Evolutionary conservation across 2,888 invertebrate species (phyloP).

Genomic region (Blastobasis lacticolella): DNA sequence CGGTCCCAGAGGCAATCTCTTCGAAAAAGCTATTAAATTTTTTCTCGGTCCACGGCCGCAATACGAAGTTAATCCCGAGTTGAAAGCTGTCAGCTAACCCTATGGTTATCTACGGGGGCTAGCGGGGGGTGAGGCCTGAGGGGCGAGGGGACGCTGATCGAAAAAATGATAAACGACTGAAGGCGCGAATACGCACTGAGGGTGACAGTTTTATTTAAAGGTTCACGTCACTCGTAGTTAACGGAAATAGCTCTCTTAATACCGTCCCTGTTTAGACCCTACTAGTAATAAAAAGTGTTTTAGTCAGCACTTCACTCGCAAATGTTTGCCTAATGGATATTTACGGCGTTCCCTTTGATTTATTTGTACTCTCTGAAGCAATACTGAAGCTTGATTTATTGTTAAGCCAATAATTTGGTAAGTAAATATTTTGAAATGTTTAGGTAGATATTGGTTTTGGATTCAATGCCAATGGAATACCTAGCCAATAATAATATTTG

Average conservation of each 20-base stretch:
- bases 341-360: no score
- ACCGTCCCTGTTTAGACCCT: no score
- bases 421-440: no score
- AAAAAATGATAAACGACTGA: constrained; percentile 53
- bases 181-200: constrained; percentile 35
- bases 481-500: no score
- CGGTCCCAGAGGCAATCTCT: constrained; percentile 33
- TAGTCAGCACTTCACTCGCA: no score
- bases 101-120: constrained; percentile 30
- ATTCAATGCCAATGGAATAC: no score
- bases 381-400: no score
- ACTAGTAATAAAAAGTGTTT: no score
- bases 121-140: neutral
- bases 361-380: no score
- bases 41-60: constrained; percentile 37
- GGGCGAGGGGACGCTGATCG: constrained; percentile 31
- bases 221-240: constrained; percentile 21
- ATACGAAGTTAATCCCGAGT: constrained; percentile 54
- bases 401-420: no score
- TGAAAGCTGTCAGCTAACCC: constrained; percentile 58
- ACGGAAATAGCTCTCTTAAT: constrained; percentile 4
- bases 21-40: constrained; percentile 52
- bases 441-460: no score
- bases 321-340: no score
- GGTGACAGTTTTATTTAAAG: constrained; percentile 42